phyloP scores from a whole-genome alignment of 1,140 invertebrate species.

The Hylyphantes graminicola region DNA sequence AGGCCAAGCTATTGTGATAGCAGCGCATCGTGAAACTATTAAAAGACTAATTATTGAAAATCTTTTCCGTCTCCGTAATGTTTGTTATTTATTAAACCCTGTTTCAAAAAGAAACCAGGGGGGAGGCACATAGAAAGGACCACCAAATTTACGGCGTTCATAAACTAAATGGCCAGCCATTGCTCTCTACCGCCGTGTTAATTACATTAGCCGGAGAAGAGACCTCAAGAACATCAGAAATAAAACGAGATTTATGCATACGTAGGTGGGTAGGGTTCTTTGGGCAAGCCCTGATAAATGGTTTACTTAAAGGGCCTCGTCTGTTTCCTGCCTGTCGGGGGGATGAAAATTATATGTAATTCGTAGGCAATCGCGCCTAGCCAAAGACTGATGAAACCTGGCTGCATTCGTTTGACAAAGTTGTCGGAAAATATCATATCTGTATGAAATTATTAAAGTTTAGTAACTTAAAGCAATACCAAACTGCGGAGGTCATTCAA shows the following conservation, averaged over 20 bases:
- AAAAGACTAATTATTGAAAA: conserved; percentile 59
- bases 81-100: conserved; percentile 55
- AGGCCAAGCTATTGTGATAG: too few relatives aligned
- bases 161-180: conserved; percentile 61
- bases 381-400: conserved; percentile 56
- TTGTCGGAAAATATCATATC: too few relatives aligned
- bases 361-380: conserved; percentile 56
- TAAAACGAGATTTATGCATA: conserved; percentile 61
- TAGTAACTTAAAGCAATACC: too few relatives aligned
- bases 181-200: conserved; percentile 54
- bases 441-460: too few relatives aligned
- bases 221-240: conserved; percentile 52
- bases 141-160: conserved; percentile 58
- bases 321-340: conserved; percentile 38
- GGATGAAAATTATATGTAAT: conserved; percentile 61
- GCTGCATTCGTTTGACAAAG: too few relatives aligned
- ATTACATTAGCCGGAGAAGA: conserved; percentile 58
- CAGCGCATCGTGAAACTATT: conserved; percentile 14
- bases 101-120: conserved; percentile 52
- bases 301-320: conserved; percentile 59
- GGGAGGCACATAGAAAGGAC: conserved; percentile 6
- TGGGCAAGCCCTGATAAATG: conserved; percentile 54
- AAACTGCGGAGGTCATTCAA: too few relatives aligned
- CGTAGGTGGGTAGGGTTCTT: conserved; percentile 57
- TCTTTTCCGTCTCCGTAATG: conserved; percentile 40